Percentiles rank a stretch among this genome's conserved stretches.
Evolutionary conservation across 2,113 vertebrate species (phyloP).

Genomic region (Pedetes capensis): DNA sequence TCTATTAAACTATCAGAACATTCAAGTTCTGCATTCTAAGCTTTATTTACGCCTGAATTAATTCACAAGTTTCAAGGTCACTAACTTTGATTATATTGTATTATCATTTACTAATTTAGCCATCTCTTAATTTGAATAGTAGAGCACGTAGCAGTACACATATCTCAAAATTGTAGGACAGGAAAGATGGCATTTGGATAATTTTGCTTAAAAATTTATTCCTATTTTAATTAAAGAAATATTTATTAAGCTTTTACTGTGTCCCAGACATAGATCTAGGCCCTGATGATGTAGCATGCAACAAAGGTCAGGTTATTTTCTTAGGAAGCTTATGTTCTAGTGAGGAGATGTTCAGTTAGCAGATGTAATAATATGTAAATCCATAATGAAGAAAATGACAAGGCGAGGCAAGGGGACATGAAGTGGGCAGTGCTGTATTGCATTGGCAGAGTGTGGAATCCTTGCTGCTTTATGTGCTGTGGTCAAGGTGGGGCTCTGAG

Average conservation of each 20-base stretch:
- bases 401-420: background rate
- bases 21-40: constrained; percentile 42
- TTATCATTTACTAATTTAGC: constrained; percentile 34
- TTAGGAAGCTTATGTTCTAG: background rate
- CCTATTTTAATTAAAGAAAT: background rate
- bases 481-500: background rate
- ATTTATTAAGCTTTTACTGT: background rate
- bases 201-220: background rate
- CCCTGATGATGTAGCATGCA: background rate
- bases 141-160: background rate
- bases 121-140: background rate
- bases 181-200: background rate
- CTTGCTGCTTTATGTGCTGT: background rate
- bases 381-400: background rate
- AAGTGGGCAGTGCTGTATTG: background rate
- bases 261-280: background rate
- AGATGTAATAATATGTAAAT: background rate
- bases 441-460: background rate
- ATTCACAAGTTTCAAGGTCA: constrained; percentile 60
- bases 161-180: background rate
- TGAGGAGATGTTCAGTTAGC: background rate
- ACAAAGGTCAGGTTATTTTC: background rate
- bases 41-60: constrained; percentile 61
- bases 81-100: constrained; percentile 49
- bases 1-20: constrained; percentile 62